A percentile compares a stretch with the other conserved stretches of the same genome.
phyloP scores from a whole-genome alignment of 2,888 invertebrate species.

The Zaprionus bogoriensis region DNA sequence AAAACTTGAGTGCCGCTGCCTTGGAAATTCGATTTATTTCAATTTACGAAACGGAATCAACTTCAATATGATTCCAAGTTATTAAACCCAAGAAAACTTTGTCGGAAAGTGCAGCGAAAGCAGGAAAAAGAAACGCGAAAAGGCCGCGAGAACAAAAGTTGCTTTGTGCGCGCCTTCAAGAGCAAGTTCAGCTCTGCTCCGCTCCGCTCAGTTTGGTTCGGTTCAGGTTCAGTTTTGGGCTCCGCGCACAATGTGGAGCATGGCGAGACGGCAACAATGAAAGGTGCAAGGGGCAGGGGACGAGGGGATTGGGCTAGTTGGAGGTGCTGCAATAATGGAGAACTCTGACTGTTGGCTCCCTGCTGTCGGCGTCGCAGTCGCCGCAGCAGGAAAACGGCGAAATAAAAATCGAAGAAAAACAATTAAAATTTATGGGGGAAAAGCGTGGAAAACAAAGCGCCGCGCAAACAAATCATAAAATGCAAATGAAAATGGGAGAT shows the following conservation, averaged over 20 bases:
- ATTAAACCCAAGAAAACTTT: constrained; percentile 55
- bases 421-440: constrained; percentile 71
- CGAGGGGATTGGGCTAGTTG: constrained; percentile 20
- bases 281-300: constrained; percentile 33
- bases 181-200: constrained; percentile 53
- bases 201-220: background rate
- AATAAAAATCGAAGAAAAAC: constrained; percentile 73
- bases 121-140: constrained; percentile 14
- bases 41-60: constrained; percentile 39
- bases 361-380: background rate
- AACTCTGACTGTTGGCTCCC: constrained; percentile 1
- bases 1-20: background rate
- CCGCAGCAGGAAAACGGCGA: constrained; percentile 36
- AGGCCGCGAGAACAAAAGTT: constrained; percentile 36
- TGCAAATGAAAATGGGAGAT: constrained; percentile 53
- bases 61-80: constrained; percentile 49
- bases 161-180: constrained; percentile 53
- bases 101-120: constrained; percentile 12
- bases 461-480: constrained; percentile 73
- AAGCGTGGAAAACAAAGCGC: constrained; percentile 49
- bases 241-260: constrained; percentile 24
- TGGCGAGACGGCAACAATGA: constrained; percentile 43
- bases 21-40: constrained; percentile 36
- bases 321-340: background rate
- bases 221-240: background rate